Conservation (phyloP, 2,113 vertebrate species). For the Nettapus auritus region DNA sequence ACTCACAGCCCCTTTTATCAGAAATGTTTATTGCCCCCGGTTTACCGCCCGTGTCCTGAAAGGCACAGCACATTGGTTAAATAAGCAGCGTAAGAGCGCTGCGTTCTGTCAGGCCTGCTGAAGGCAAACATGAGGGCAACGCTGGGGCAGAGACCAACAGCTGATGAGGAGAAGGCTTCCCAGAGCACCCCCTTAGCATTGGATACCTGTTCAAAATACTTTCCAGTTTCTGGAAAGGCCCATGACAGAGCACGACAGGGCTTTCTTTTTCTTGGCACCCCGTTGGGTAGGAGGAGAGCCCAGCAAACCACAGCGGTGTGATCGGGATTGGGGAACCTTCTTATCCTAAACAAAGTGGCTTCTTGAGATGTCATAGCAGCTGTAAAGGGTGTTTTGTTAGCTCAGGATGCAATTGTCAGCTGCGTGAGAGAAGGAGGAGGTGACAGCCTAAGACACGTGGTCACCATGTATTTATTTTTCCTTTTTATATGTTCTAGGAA, state of each 20-base stretch:
- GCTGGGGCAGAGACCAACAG: background rate
- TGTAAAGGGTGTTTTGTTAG: background rate
- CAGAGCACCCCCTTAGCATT: background rate
- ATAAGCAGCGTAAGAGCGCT: conserved; percentile 44
- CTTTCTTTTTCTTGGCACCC: background rate
- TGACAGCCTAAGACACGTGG: background rate
- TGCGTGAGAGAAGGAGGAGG: rapidly evolving
- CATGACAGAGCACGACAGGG: background rate
- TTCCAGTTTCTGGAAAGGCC: background rate
- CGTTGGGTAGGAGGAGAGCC: background rate
- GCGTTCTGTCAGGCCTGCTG: background rate
- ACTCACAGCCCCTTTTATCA: conserved; percentile 64
- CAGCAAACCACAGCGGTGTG: background rate
- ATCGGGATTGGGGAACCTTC: background rate
- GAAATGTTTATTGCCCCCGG: conserved; percentile 67
- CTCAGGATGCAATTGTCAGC: background rate
- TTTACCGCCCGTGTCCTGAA: conserved; percentile 68
- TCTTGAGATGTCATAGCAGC: background rate
- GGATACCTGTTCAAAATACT: background rate
- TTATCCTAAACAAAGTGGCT: background rate
- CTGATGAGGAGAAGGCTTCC: background rate
- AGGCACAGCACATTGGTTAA: conserved; percentile 59
- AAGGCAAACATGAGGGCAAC: conserved; percentile 24
- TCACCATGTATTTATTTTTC: background rate
- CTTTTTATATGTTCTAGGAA: conserved; percentile 79